Base-by-base conservation (phyloP, 2,797 vertebrate species). In the Bradypodion pumilum region DNA sequence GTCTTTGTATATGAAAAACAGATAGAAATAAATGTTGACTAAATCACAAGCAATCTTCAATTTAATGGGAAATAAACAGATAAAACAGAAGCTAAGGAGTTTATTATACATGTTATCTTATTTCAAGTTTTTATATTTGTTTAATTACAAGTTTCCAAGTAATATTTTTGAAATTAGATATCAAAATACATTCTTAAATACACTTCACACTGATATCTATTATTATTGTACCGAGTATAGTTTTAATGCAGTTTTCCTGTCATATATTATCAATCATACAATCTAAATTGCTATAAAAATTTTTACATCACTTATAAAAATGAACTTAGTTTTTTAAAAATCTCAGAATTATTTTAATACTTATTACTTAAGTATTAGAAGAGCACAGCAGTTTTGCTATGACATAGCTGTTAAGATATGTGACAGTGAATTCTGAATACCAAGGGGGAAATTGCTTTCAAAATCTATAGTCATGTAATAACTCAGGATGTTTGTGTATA, bases 1-100 rank as follows among this genome's bases (percentile, higher is more conserved):
- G 95, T 94, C 95, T 96, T 95, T 96, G 95, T 96, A 95, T 93
- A 94, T 91, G 95, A 95, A 95, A 95, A 94, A 59, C 94, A 95
- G 95, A 95, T 81, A 95, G 94, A 94, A 93, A 95, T 94, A 94
- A 95, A 95, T 94, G 95, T 95, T 94, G 93, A 96, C 93, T 93
- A 94, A 94, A 94, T 93, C 91, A 88, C 85, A 90, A 92, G 78
- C 77, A 0, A 92, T 89, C 87, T 94, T 91, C 93, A 90, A 91
- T 95, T 91, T 95, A 95, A 95, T 95, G 94, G 92, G 96, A 96
- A 95, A 92, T 93, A 96, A 95, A 94, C 94, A 93, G 88, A 92
- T 2, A 69, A 95, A 94, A 84, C 83, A 81, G 86, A 92, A 91
- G 81, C 87, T 91, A 83, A 92, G 93, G 95, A 94, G 92, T 95